Evolutionary conservation across 2,113 vertebrate species (phyloP), one percentile per base, ranked within the genome.

Genomic region (Tyrannus savana): DNA sequence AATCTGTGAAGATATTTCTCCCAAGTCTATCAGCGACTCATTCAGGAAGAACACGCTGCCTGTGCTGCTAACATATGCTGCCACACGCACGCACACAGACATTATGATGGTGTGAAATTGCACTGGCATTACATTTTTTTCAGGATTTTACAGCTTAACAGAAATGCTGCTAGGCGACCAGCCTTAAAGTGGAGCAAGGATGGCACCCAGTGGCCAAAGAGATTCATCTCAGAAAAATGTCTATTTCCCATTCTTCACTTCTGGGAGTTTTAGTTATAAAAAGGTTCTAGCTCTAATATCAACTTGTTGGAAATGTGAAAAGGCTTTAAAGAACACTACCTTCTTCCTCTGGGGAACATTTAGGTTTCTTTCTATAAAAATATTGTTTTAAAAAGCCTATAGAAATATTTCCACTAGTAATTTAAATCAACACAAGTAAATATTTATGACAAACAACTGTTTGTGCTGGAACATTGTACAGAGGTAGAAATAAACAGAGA

Each of bases 121-220:
- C 90, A 89, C 84, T 82, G 73, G 79, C 69, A 94, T 93, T 73
- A 85, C 87, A 71, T 67, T 90, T 77, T 94, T 95, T 53, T 63
- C 95, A 12, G 71, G 84, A 90, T 96, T 97, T 97, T 96, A 91
- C 31, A 14, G 94, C 53, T 90, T 79, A 59, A 58, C 47, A 94
- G 93, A 91, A 93, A 89, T 4, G 37, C 55, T 81, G 89, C 58
- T 83, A 49, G 59, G 84, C 19, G 15, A 58, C 37, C 60, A 96
- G 93, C 58, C 80, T 91, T 98, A 97, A 22, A 96, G 21, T 98
- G 97, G 98, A 98, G 98, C 98, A 98, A 98, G 97, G 96, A 97
- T 98, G 98, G 97, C 98, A 98, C 98, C 98, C 97, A 98, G 98
- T 98, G 98, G 98, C 97, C 97, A 97, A 97, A 98, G 27, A 74